These are phyloP conservation scores for Lipophrys pholis DNA, from an alignment of 2,113 vertebrate genomes.

Conservation along the genomic window DNA sequence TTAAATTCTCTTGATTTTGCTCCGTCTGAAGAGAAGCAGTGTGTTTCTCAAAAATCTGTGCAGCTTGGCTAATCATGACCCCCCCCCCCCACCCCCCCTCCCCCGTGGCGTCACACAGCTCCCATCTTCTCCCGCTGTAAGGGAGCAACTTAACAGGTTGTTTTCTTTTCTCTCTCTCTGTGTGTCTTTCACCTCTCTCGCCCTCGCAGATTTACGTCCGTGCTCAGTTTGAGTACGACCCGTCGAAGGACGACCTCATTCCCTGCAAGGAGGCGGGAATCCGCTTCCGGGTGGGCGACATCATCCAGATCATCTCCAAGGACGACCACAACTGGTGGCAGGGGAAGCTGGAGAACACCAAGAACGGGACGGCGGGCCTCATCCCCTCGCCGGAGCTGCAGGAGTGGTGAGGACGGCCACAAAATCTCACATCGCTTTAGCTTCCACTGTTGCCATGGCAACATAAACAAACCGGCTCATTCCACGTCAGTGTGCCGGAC, in stretches of 20 bases:
- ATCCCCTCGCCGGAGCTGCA: slow-evolving; percentile 99
- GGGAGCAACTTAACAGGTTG: too few relatives aligned
- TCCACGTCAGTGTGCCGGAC: too few relatives aligned
- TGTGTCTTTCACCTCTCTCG: neutral
- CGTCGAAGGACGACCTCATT: slow-evolving; percentile 97
- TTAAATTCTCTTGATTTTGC: neutral
- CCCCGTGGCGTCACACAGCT: too few relatives aligned
- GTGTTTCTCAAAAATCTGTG: neutral
- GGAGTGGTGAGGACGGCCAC: slow-evolving; percentile 96
- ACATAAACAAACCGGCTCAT: too few relatives aligned
- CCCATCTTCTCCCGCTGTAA: too few relatives aligned
- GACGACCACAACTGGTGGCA: slow-evolving; percentile 99
- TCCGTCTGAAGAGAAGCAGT: neutral
- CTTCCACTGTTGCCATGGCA: too few relatives aligned
- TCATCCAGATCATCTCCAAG: slow-evolving; percentile 99
- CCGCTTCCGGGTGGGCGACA: slow-evolving; percentile 95
- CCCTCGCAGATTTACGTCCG: slow-evolving; percentile 94
- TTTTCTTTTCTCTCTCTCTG: neutral
- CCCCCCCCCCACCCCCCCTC: neutral
- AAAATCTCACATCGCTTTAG: too few relatives aligned
- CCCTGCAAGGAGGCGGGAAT: slow-evolving; percentile 99
- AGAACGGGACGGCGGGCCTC: slow-evolving; percentile 97
- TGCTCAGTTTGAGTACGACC: slow-evolving; percentile 99
- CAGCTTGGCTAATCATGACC: slow-evolving; percentile 33
- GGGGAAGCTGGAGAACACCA: slow-evolving; percentile 97